Conservation (phyloP, 2,113 vertebrate species). For the Cheirogaleus medius region DNA sequence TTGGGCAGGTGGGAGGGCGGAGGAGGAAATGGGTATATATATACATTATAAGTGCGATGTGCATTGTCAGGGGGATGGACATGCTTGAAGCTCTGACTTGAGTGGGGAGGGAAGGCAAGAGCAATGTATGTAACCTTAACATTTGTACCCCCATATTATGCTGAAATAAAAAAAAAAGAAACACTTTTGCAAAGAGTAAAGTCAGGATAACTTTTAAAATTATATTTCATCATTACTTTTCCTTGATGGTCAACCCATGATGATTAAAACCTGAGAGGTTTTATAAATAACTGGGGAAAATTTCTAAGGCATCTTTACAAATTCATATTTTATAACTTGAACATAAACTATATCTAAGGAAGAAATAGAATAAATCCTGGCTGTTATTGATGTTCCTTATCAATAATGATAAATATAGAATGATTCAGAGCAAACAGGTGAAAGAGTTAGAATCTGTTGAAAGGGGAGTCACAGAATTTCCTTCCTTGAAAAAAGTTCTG, state of each 20-base stretch:
- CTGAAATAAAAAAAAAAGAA: no score
- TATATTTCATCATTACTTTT: constrained; percentile 19
- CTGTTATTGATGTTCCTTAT: constrained; percentile 54
- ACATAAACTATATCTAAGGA: constrained; percentile 35
- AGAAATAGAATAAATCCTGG: constrained; percentile 54
- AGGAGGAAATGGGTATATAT: no score
- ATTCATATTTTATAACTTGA: constrained; percentile 63
- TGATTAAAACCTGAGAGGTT: constrained; percentile 33
- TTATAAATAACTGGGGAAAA: constrained; percentile 48
- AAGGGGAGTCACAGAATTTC: neutral
- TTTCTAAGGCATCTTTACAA: neutral
- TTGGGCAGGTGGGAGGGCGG: no score
- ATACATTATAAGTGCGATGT: no score
- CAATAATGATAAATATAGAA: constrained; percentile 65
- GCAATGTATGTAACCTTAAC: no score
- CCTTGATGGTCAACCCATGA: constrained; percentile 31
- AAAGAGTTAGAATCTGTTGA: constrained; percentile 10
- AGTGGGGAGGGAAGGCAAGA: no score
- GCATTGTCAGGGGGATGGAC: no score
- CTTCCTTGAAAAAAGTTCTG: constrained; percentile 9
- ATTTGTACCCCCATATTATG: no score
- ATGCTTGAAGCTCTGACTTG: no score
- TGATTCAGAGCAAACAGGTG: constrained; percentile 33
- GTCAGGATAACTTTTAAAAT: constrained; percentile 38
- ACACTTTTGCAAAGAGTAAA: neutral